phyloP scores from a whole-genome alignment of 2,113 vertebrate species.

The Alethe castanea region DNA sequence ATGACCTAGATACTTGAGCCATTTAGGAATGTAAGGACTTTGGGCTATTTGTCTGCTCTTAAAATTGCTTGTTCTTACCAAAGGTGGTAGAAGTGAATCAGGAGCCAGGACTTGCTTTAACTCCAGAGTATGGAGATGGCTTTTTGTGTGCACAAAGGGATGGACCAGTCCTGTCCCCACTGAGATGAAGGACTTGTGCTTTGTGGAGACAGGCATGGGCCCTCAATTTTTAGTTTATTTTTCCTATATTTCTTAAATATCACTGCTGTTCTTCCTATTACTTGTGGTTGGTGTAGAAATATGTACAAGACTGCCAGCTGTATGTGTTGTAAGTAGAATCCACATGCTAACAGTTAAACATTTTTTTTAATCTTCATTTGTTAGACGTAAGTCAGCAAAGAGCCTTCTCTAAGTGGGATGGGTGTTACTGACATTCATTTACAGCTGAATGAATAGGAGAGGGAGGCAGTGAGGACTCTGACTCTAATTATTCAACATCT shows the following conservation, averaged over 20 bases:
- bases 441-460: not conserved
- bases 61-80: not conserved
- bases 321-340: not conserved
- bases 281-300: not conserved
- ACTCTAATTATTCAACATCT: constrained; percentile 77
- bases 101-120: not conserved
- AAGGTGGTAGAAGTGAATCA: not conserved
- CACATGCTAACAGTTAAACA: not conserved
- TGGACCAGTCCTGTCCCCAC: not conserved
- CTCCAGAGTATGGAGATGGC: not conserved
- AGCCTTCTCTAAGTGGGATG: constrained; percentile 51
- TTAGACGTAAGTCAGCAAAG: not conserved
- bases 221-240: not conserved
- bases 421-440: not conserved
- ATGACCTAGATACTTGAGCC: not conserved
- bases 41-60: not conserved
- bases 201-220: not conserved
- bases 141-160: not conserved
- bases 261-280: not conserved
- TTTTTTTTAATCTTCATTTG: not conserved
- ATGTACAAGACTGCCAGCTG: not conserved
- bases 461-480: not conserved
- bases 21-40: not conserved
- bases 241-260: not conserved
- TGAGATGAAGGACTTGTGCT: not conserved